Percentiles rank a stretch among this genome's conserved stretches.
phyloP scores from a whole-genome alignment of 2,888 invertebrate species.

The Panopea generosa region DNA sequence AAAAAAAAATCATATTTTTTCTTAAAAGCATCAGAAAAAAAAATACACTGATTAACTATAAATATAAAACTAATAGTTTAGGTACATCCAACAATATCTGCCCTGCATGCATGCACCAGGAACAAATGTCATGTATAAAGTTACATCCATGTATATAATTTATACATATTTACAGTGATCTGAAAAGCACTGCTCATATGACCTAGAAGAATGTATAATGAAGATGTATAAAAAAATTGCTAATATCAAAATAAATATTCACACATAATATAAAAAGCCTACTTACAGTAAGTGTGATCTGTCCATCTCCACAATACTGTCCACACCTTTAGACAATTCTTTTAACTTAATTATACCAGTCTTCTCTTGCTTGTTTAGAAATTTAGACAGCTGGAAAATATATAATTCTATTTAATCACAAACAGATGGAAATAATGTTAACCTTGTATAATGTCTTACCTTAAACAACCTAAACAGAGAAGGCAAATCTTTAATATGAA shows the following conservation, averaged over 20 bases:
- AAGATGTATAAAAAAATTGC: not conserved
- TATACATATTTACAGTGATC: not conserved
- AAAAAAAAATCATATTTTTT: too few species aligned
- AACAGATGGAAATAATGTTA: too few species aligned
- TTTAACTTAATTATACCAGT: slow-evolving; percentile 86
- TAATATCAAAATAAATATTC: not conserved
- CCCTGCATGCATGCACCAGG: too few species aligned
- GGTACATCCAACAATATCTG: too few species aligned
- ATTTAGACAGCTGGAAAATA: slow-evolving; percentile 89
- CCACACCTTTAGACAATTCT: slow-evolving; percentile 91
- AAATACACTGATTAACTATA: too few species aligned
- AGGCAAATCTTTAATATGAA: too few species aligned
- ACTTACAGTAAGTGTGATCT: slow-evolving; percentile 81
- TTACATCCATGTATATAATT: not conserved
- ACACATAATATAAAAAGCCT: not conserved
- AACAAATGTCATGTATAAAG: too few species aligned
- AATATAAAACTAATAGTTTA: too few species aligned
- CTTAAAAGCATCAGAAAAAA: too few species aligned
- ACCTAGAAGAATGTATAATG: not conserved
- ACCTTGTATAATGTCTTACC: too few species aligned
- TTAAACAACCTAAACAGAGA: too few species aligned
- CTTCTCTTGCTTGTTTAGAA: slow-evolving; percentile 91
- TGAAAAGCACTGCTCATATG: not conserved
- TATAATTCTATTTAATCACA: too few species aligned
- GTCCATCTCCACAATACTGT: slow-evolving; percentile 90